These are phyloP conservation scores for Ostrea denselamellosa DNA, from an alignment of 1,140 invertebrate species.

Conservation along the genomic window DNA sequence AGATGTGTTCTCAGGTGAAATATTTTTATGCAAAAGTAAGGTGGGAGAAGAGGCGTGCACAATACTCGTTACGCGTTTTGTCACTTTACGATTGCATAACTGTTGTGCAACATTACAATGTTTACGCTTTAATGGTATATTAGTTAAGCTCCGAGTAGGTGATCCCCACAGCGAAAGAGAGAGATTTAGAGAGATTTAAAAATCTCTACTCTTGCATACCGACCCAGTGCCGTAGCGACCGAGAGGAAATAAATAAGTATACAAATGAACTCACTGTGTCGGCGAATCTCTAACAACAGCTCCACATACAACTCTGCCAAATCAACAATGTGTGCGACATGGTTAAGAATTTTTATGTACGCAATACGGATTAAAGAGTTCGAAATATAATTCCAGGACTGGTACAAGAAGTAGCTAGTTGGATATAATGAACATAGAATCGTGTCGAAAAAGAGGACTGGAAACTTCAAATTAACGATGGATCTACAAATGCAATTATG, in stretches of 20 bases:
- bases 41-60: background rate
- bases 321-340: background rate
- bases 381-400: background rate
- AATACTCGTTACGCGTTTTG: background rate
- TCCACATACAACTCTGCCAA: background rate
- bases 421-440: background rate
- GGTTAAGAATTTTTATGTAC: background rate
- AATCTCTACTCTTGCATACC: background rate
- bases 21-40: background rate
- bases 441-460: background rate
- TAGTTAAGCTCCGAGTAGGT: background rate
- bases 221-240: background rate
- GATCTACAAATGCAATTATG: constrained; percentile 29
- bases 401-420: background rate
- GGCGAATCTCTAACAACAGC: background rate
- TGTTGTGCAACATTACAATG: background rate
- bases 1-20: background rate
- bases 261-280: background rate
- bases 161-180: background rate
- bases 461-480: background rate
- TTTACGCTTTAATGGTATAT: background rate
- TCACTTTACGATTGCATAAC: background rate
- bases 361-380: background rate
- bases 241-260: constrained; percentile 29
- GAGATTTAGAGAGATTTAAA: constrained; percentile 31